Evolutionary conservation across 2,888 invertebrate genomes (phyloP).

Genomic region (Lasioglossum figueresi): DNA sequence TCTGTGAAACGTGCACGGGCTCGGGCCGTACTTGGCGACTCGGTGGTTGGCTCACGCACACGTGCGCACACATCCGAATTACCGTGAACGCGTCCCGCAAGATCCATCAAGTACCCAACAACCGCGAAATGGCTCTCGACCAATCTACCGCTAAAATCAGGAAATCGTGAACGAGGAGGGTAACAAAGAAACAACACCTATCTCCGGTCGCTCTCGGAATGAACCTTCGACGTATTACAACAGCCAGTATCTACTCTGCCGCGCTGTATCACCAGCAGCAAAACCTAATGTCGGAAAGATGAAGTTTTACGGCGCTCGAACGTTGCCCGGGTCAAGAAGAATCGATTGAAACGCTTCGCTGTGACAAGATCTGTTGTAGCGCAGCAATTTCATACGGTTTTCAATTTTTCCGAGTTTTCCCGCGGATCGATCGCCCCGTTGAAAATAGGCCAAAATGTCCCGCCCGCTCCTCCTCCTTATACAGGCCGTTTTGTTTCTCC

Average conservation of each 20-base stretch:
- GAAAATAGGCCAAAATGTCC: background rate
- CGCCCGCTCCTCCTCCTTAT: background rate
- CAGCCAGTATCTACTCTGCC: background rate
- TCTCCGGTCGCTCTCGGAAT: conserved; percentile 29
- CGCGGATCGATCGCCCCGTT: background rate
- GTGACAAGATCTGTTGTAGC: background rate
- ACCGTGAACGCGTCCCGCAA: conserved; percentile 65
- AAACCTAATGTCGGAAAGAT: conserved; percentile 45
- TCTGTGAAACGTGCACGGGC: conserved; percentile 5
- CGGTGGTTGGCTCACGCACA: background rate
- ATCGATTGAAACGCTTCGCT: background rate
- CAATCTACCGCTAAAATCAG: conserved; percentile 71
- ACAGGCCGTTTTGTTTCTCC: background rate
- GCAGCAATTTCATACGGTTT: background rate
- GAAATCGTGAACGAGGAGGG: conserved; percentile 57
- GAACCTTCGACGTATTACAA: conserved; percentile 42
- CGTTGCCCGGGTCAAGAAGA: background rate
- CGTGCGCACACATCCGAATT: conserved; percentile 29
- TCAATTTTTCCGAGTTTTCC: background rate
- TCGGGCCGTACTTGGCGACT: background rate
- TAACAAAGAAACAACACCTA: conserved; percentile 55
- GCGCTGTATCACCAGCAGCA: conserved; percentile 4
- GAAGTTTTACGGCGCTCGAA: conserved; percentile 39
- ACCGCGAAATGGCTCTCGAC: conserved; percentile 70
- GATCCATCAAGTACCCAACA: conserved; percentile 72